A percentile compares a stretch with the other conserved stretches of the same genome.
Evolutionary conservation across 1,140 invertebrate species (phyloP).

Genomic region (Alviniconcha marisindica): DNA sequence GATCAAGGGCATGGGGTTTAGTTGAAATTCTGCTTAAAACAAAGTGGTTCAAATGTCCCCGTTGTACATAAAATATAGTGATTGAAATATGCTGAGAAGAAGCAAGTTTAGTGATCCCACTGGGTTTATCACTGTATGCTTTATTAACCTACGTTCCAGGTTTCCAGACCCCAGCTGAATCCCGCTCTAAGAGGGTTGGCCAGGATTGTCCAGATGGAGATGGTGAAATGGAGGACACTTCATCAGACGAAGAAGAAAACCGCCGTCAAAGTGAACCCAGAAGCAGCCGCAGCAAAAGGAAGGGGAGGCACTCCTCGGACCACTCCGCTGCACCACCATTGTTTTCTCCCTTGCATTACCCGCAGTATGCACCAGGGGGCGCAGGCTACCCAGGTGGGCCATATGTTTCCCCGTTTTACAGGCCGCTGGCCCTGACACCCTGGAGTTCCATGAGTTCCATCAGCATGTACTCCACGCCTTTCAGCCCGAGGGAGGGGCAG

Average conservation of each 20-base stretch:
- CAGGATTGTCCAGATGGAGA: background rate
- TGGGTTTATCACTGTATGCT: no score
- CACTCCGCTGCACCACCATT: background rate
- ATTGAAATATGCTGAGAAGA: no score
- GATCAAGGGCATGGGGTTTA: no score
- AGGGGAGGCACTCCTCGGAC: background rate
- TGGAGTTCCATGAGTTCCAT: conserved; percentile 33
- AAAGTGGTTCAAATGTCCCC: no score
- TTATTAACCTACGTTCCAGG: conserved; percentile 23
- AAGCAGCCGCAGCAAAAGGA: background rate
- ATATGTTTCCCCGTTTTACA: background rate
- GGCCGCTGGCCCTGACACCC: conserved; percentile 2
- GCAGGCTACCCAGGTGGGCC: background rate
- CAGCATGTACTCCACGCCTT: background rate
- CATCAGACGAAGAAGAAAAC: background rate
- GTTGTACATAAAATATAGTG: no score
- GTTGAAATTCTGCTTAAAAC: no score
- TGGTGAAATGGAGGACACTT: background rate
- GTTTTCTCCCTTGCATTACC: background rate
- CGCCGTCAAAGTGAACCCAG: background rate
- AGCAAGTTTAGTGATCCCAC: no score
- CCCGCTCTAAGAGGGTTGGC: background rate
- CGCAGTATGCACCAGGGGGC: conserved; percentile 1
- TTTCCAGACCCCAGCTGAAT: background rate
- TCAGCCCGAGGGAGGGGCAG: background rate